Evolutionary conservation across 2,797 vertebrate species (phyloP), one percentile per base, ranked within the genome.

Genomic region (Bovichtus diacanthus): DNA sequence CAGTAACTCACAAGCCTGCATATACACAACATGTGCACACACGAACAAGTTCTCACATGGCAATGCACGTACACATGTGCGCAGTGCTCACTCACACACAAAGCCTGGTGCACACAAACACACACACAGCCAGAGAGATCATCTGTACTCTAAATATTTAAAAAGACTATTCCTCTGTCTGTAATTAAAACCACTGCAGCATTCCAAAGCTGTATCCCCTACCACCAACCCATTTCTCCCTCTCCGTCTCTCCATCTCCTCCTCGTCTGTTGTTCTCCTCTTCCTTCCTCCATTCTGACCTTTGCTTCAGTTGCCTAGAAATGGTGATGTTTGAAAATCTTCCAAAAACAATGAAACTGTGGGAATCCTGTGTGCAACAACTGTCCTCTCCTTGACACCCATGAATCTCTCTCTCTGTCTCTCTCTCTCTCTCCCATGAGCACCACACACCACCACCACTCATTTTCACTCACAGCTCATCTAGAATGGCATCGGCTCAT

Each of bases 111-210:
- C 76, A 53, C 82, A 70, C 76, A 89, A 41, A 83, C 74, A 88
- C 80, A 78, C 79, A 78, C 79, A 47, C 61, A 74, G 64, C 72
- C 70, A 69, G 61, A 74, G 70, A 80, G 87, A 81, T 88, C 85
- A 89, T 92, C 85, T 91, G 74, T 75, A 84, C 81, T 91, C 79
- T 94, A 95, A 95, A 95, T 94, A 94, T 95, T 95, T 94, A 91
- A 95, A 92, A 89, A 93, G 89, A 76, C 87, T 74, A 89, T 91
- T 87, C 71, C 76, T 84, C 82, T 83, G 84, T 80, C 89, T 93
- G 92, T 92, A 94, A 94, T 94, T 94, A 95, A 93, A 94, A 91
- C 90, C 85, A 88, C 87, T 81, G 75, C 86, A 86, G 82, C 84
- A 90, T 90, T 92, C 88, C 87, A 64, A 27, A 46, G 69, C 75